Conservation (phyloP, 2,888 invertebrate species). For the Ornithoptera alexandrae region DNA sequence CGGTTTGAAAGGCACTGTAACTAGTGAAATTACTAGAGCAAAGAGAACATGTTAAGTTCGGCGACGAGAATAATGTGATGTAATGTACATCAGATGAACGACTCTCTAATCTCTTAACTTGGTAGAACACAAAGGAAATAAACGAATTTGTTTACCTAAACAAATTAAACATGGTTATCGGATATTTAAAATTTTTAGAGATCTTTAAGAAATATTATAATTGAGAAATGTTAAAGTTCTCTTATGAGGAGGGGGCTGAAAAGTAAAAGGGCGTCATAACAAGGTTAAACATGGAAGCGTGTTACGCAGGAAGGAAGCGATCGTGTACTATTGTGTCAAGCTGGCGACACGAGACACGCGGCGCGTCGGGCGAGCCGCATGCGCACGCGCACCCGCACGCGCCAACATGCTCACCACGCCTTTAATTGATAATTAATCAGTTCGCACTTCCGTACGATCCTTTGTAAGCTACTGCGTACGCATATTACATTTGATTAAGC, state of each 20-base stretch:
- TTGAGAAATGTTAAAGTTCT: neutral
- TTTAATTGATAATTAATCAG: slow-evolving; percentile 51
- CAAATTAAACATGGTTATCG: no score
- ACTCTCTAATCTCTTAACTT: no score
- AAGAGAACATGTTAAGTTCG: no score
- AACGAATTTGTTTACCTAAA: no score
- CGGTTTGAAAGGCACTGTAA: no score
- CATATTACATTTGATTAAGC: slow-evolving; percentile 22
- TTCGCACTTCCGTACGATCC: slow-evolving; percentile 32
- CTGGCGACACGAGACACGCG: slow-evolving; percentile 34
- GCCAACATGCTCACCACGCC: slow-evolving; percentile 27
- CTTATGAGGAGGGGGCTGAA: neutral
- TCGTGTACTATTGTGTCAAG: slow-evolving; percentile 36
- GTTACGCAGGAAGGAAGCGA: slow-evolving; percentile 50
- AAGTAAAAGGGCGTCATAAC: slow-evolving; percentile 47
- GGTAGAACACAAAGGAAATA: no score
- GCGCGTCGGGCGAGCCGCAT: neutral
- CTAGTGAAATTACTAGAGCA: no score
- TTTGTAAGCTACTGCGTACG: neutral
- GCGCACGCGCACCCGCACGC: slow-evolving; percentile 2
- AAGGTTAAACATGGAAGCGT: slow-evolving; percentile 52
- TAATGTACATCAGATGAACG: no score
- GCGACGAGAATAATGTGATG: no score
- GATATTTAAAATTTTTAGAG: no score
- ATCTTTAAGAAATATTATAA: no score